Evolutionary conservation across 2,888 invertebrate species (phyloP), one percentile per base, ranked within the genome.

Genomic region (Myathropa florea): DNA sequence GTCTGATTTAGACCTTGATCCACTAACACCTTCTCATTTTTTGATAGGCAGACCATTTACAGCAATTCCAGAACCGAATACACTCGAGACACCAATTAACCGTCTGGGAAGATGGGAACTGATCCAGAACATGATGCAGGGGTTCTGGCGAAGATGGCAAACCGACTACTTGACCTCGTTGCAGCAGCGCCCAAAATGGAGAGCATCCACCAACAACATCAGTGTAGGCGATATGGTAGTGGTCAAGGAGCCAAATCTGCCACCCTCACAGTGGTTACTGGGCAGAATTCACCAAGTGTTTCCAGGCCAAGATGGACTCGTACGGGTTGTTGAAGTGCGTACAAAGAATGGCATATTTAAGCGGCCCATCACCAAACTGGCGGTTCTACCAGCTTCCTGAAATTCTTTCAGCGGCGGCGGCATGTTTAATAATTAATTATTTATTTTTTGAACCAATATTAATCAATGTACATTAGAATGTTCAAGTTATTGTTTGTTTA

Each of bases 231-330:
- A 82, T 39, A 6, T 85, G 3, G 77, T 86, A 2, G 57, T 86
- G 0, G 10, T 85, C 3, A 77, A 81, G 23, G 67, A 85, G n/a
- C 30, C 46, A 3, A 64, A 71, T 28, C 33, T 78, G n/a, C 68
- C 75, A 36, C 65, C 88, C 18, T 36, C 46, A 6, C 68, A 80
- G 23, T 88, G 88, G 87, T 10, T 59, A 9, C 24, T 70, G 1
- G 88, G 78, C 6, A 53, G 76, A 10, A 83, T 88, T 9, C 73
- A 46, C 21, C 59, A 70, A 63, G 55, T 67, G 0, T 72, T 84
- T 55, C 77, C 79, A 9, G 88, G 80, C 21, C 30, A 21, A 2
- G 88, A 86, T 36, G 82, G 78, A 2, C 14, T 59, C 0, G 70
- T 79, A 1, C 67, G 83, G 23, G 65, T 64, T 0, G 83, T 88